These are phyloP conservation scores for Adelosebastes latens DNA, from an alignment of 2,797 vertebrate genomes.

Conservation along the genomic window DNA sequence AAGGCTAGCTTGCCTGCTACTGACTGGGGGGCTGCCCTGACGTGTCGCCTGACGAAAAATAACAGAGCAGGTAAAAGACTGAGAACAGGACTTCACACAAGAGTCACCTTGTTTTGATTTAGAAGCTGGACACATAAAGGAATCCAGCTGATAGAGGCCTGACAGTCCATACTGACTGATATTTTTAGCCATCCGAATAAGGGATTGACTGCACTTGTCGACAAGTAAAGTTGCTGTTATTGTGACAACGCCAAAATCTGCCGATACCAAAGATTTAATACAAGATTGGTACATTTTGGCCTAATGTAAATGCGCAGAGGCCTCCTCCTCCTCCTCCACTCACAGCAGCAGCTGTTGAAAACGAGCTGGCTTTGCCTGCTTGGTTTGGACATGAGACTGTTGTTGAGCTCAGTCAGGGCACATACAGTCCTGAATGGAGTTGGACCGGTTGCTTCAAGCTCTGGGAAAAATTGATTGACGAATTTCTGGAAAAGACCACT, in stretches of 20 bases:
- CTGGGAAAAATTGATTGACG: conserved; percentile 23
- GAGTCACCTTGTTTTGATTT: conserved; percentile 60
- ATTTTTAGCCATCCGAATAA: not conserved
- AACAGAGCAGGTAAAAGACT: conserved; percentile 10
- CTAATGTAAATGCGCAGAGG: conserved; percentile 64
- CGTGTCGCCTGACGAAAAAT: conserved; percentile 47
- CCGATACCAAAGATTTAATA: conserved; percentile 30
- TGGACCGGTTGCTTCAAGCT: conserved; percentile 34
- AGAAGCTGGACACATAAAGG: not conserved
- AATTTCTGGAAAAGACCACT: conserved; percentile 39
- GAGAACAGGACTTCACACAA: conserved; percentile 22
- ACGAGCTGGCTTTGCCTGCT: conserved; percentile 41
- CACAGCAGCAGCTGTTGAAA: conserved; percentile 52
- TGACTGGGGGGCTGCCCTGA: conserved; percentile 28
- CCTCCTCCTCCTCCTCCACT: conserved; percentile 65
- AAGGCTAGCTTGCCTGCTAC: conserved; percentile 11
- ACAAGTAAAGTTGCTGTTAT: conserved; percentile 22
- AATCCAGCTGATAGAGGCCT: not conserved
- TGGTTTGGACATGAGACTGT: conserved; percentile 40
- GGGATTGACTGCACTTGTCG: not conserved
- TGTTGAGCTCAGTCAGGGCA: conserved; percentile 42
- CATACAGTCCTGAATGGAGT: conserved; percentile 47
- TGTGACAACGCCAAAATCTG: conserved; percentile 19
- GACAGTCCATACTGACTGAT: not conserved
- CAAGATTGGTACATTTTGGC: conserved; percentile 52